phyloP scores from a whole-genome alignment of 2,113 vertebrate species.

The Eupsittula cactorum region DNA sequence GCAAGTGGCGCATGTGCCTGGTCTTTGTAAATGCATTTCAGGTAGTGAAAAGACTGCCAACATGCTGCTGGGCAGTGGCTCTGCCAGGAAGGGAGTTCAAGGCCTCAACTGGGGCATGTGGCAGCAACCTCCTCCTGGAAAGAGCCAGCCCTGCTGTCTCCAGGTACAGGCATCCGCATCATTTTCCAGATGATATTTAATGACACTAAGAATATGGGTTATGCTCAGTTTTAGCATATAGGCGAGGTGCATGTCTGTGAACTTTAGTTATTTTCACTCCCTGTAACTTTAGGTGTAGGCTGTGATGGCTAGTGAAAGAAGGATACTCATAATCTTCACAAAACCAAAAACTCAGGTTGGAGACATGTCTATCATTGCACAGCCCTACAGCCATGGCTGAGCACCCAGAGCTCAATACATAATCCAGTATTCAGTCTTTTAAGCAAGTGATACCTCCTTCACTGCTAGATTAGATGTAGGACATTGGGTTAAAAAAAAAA shows the following conservation, averaged over 20 bases:
- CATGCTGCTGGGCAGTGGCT: fast-evolving
- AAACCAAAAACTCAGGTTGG: neutral
- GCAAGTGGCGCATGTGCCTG: neutral
- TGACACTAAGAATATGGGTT: neutral
- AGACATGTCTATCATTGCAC: neutral
- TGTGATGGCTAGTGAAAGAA: neutral
- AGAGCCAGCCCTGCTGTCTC: neutral
- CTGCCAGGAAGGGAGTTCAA: neutral
- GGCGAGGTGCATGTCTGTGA: neutral
- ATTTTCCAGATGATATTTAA: neutral
- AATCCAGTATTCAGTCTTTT: neutral
- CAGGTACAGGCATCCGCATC: neutral
- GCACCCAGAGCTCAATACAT: neutral
- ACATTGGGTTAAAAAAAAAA: neutral
- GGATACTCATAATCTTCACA: neutral
- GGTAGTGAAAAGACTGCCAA: neutral
- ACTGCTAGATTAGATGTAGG: neutral
- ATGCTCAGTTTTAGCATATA: neutral
- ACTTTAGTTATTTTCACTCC: neutral
- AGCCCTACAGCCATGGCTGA: neutral
- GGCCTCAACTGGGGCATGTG: fast-evolving
- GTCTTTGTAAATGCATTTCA: neutral
- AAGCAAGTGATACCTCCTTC: neutral
- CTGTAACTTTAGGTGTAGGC: neutral
- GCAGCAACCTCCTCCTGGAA: neutral